A percentile compares a stretch with the other conserved stretches of the same genome.
Evolutionary conservation across 2,797 vertebrate genomes (phyloP).

Genomic region (Thalassophryne amazonica): DNA sequence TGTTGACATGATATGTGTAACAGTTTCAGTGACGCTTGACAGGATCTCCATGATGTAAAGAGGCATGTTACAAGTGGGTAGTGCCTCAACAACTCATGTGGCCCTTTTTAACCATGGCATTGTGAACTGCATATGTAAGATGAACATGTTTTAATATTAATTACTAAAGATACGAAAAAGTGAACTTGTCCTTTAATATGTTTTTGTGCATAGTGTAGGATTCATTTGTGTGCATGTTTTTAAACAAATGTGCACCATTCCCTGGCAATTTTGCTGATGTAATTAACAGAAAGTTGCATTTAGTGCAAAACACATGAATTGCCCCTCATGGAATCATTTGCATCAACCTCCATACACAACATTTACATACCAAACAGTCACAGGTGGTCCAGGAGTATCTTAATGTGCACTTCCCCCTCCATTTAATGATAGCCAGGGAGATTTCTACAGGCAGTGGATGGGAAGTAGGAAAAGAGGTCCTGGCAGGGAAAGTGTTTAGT

Average conservation of each 20-base stretch:
- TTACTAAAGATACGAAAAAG: too few relatives aligned
- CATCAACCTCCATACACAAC: constrained; percentile 48
- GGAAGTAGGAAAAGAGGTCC: constrained; percentile 29
- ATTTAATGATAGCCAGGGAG: constrained; percentile 23
- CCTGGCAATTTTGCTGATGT: constrained; percentile 25
- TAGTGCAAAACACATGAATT: constrained; percentile 6
- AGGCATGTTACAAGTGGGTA: too few relatives aligned
- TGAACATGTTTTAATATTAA: too few relatives aligned
- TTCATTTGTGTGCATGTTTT: constrained; percentile 27
- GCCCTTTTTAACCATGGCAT: too few relatives aligned
- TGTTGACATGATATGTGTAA: too few relatives aligned
- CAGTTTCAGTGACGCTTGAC: too few relatives aligned
- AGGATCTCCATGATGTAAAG: too few relatives aligned
- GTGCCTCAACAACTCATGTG: too few relatives aligned
- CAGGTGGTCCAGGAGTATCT: constrained; percentile 41
- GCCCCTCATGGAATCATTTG: constrained; percentile 33
- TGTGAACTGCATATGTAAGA: too few relatives aligned
- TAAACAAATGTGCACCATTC: constrained; percentile 31
- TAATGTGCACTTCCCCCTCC: constrained; percentile 22
- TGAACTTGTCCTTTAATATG: too few relatives aligned
- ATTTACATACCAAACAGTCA: constrained; percentile 52
- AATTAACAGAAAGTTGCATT: constrained; percentile 28
- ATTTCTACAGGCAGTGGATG: constrained; percentile 32
- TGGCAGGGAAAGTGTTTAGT: constrained; percentile 47
- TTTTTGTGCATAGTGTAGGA: too few relatives aligned